Evolutionary conservation across 2,113 vertebrate species (phyloP), one percentile per base, ranked within the genome.

Genomic region (Aphyosemion australe): DNA sequence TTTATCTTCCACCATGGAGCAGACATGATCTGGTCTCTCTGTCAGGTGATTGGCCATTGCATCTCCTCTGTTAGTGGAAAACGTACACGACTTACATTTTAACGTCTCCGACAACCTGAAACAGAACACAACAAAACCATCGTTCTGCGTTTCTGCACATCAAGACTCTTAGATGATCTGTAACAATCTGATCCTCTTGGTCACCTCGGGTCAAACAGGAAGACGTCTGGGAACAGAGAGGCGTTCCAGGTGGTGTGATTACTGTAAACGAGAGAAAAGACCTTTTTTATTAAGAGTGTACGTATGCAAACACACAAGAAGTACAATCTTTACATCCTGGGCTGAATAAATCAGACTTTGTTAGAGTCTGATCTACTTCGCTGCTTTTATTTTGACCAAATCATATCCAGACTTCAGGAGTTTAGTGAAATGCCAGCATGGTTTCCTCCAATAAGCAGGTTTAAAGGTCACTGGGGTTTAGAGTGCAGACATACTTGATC

Each of bases 31-130:
- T 0, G 92, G 94, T 39, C 91, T 90, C 82, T 93, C 93, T 4
- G 90, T 90, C 77, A 97, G 84, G 74, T 98, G 96, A 47, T 92
- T 94, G 61, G 96, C 95, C 96, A 98, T 98, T 5, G 89, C 56
- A 1, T 98, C 96, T 16, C 96, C 96, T 78, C 91, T 86, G 0
- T 86, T 77, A 1, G 95, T 94, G 1, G 87, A 83, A 5, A 94
- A 94, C 19, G 75, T 47, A 45, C 96, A 98, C 0, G 88, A 92
- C 10, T 71, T 86, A 52, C 96, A 98, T 8, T 65, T 86, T 64
- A 98, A 74, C 59, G 52, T 87, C 26, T 90, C 86, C 1, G 87
- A 51, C 46, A 90, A 87, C 19, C 94, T 95, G 80, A 53, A 19
- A 75, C 49, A 64, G 5, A 26, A 26, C 26, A 26, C n/a, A 26